These are phyloP conservation scores for Hephaestus fuliginosus DNA, from an alignment of 2,797 vertebrate genomes.

Conservation along the genomic window DNA sequence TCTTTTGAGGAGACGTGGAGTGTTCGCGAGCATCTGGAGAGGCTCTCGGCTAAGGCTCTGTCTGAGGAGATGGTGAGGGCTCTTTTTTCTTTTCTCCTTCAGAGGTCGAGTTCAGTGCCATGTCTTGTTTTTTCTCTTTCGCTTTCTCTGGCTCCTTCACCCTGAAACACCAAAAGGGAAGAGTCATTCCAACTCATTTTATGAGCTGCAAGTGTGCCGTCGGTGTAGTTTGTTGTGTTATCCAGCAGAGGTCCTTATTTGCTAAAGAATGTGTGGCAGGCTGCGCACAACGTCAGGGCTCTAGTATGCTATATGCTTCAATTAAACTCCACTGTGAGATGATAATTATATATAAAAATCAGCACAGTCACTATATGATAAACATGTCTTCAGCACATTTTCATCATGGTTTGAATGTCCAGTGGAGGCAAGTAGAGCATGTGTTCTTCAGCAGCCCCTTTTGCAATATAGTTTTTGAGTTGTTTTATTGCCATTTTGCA, in stretches of 20 bases:
- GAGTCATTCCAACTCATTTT: slow-evolving; percentile 6
- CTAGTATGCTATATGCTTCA: no score
- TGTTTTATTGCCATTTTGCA: neutral
- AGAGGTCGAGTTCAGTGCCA: slow-evolving; percentile 74
- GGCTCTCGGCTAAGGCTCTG: slow-evolving; percentile 64
- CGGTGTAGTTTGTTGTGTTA: slow-evolving; percentile 44
- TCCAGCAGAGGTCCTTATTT: slow-evolving; percentile 70
- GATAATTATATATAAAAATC: neutral
- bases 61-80: slow-evolving; percentile 46
- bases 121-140: slow-evolving; percentile 78
- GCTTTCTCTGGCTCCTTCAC: slow-evolving; percentile 73
- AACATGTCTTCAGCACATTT: neutral
- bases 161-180: slow-evolving; percentile 68
- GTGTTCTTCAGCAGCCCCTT: slow-evolving; percentile 1
- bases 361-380: neutral
- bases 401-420: neutral
- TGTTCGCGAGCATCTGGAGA: neutral
- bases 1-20: neutral
- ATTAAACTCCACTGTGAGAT: neutral
- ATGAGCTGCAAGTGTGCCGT: neutral
- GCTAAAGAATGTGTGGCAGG: slow-evolving; percentile 12
- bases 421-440: neutral
- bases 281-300: neutral
- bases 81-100: slow-evolving; percentile 76
- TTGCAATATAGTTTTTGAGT: neutral